Percentiles rank a stretch among this genome's conserved stretches.
phyloP scores from a whole-genome alignment of 1,140 invertebrate genomes.

The Ceratosolen solmsi region DNA sequence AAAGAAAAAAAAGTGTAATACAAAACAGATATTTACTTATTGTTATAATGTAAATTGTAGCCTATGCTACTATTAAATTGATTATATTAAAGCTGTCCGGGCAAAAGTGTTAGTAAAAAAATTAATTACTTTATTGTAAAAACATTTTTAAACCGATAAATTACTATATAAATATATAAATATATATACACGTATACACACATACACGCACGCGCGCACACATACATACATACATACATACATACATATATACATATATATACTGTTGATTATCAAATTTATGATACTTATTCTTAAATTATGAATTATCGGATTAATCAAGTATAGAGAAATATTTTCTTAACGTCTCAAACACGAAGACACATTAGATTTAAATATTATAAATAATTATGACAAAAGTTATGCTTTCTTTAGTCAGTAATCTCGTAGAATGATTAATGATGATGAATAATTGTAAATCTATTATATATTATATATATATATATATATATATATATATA shows the following conservation, averaged over 20 bases:
- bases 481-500: no score
- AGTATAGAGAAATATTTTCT: neutral
- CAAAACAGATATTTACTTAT: neutral
- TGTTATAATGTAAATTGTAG: neutral
- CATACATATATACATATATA: neutral
- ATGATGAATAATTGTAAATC: neutral
- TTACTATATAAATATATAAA: neutral
- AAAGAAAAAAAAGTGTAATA: neutral
- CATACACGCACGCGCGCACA: neutral
- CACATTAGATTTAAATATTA: neutral
- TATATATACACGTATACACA: neutral
- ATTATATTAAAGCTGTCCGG: constrained; percentile 1
- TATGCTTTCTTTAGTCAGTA: neutral
- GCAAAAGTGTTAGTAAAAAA: neutral
- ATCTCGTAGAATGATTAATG: neutral
- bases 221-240: neutral
- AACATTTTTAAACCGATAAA: neutral
- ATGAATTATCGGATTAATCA: neutral
- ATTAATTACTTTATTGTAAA: neutral
- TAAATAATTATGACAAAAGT: neutral
- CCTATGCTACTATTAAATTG: neutral
- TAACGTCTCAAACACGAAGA: neutral
- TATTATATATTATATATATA: no score
- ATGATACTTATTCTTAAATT: neutral
- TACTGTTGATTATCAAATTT: neutral